These are phyloP conservation scores for Orchestia grillus DNA, from an alignment of 1,140 invertebrate species.

Conservation along the genomic window DNA sequence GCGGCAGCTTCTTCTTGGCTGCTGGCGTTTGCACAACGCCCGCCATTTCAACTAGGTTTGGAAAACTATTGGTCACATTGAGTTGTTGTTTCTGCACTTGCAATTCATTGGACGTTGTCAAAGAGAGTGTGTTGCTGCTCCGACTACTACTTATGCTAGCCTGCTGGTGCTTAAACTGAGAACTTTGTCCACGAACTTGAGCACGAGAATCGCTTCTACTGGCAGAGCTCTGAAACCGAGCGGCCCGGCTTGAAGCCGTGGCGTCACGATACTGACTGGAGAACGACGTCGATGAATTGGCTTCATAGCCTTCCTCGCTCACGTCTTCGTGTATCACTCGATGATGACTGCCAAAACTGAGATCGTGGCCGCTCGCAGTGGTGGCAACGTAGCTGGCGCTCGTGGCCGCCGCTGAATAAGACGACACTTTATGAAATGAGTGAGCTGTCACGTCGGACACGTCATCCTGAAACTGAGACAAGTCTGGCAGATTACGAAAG, in stretches of 20 bases:
- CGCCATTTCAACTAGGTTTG: conserved; percentile 65
- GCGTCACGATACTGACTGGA: conserved; percentile 16
- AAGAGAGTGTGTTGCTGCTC: conserved; percentile 41
- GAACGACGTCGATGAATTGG: background rate
- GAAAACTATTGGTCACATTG: conserved; percentile 63
- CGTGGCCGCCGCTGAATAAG: background rate
- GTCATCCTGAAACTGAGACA: background rate
- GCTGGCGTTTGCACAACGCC: conserved; percentile 42
- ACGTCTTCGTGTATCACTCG: conserved; percentile 44
- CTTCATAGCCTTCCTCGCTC: conserved; percentile 18
- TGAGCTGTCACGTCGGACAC: background rate
- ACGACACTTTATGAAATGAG: conserved; percentile 10
- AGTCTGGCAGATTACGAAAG: background rate
- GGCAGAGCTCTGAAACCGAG: conserved; percentile 36
- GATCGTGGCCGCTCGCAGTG: background rate
- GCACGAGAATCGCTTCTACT: background rate
- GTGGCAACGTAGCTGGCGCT: background rate
- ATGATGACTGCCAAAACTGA: conserved; percentile 46
- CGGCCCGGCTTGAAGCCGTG: conserved; percentile 33
- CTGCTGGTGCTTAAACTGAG: background rate
- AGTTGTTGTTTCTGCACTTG: conserved; percentile 53
- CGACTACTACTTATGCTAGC: conserved; percentile 31
- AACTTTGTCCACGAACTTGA: background rate
- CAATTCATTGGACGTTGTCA: conserved; percentile 58
- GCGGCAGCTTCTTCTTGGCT: conserved; percentile 64